Evolutionary conservation across 2,888 invertebrate genomes (phyloP).

Genomic region (Escarpia spicata): DNA sequence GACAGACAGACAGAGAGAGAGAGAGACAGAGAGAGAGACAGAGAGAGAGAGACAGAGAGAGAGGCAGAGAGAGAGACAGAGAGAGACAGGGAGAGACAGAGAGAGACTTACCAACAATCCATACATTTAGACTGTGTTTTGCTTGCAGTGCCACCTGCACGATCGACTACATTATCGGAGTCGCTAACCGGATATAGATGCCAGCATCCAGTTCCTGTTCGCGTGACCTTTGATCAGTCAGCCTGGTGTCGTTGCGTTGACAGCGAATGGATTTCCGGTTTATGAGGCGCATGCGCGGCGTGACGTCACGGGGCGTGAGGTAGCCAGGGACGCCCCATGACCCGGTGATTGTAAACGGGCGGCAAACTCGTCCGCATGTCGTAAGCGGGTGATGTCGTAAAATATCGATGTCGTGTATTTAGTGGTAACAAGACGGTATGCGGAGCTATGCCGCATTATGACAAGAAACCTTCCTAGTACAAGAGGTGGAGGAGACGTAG

Average conservation of each 20-base stretch:
- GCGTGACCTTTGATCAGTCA: neutral
- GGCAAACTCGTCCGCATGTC: neutral
- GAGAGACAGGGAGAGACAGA: too few relatives aligned
- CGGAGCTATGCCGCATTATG: neutral
- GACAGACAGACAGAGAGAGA: too few relatives aligned
- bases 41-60: too few relatives aligned
- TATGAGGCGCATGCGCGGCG: neutral
- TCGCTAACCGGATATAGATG: neutral
- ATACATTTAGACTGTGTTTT: neutral
- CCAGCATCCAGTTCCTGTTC: neutral
- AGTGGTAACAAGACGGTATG: neutral
- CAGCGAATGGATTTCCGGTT: neutral
- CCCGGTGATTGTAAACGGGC: neutral
- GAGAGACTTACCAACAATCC: too few relatives aligned
- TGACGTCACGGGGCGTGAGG: neutral
- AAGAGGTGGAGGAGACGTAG: neutral
- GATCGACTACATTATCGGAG: constrained; percentile 3
- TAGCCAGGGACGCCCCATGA: neutral
- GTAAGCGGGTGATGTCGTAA: neutral
- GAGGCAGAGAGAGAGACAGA: too few relatives aligned
- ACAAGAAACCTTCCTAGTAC: neutral
- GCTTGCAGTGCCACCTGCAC: neutral
- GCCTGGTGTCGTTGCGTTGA: neutral
- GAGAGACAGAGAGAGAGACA: too few relatives aligned
- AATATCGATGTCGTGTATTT: neutral